Evolutionary conservation across 2,888 invertebrate species (phyloP).

Genomic region (Drosophila recens): DNA sequence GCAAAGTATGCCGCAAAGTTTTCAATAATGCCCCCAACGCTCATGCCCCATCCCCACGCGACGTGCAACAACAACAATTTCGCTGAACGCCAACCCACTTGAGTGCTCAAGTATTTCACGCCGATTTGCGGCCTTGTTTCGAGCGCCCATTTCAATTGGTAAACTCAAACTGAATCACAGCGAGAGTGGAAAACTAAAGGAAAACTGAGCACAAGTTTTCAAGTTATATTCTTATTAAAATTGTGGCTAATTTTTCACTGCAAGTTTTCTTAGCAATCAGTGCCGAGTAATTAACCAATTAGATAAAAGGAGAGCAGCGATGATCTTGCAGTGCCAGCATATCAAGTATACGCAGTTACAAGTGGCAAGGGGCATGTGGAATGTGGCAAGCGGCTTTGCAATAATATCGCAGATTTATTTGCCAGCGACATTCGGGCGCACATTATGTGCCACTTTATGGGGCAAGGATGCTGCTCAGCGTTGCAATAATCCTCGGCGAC

Average conservation of each 20-base stretch:
- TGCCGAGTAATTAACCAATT: constrained; percentile 70
- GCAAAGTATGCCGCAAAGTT: constrained; percentile 66
- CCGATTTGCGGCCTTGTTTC: constrained; percentile 66
- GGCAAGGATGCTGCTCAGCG: constrained; percentile 41
- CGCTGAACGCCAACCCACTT: constrained; percentile 70
- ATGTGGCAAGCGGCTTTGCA: constrained; percentile 29
- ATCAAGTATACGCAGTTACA: constrained; percentile 38
- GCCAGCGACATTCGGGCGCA: constrained; percentile 42
- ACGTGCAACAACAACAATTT: constrained; percentile 38
- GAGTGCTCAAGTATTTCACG: constrained; percentile 80
- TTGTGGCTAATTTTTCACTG: constrained; percentile 48
- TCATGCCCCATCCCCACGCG: background rate
- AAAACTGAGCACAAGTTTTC: constrained; percentile 19
- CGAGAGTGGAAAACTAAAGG: constrained; percentile 1
- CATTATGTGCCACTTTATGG: constrained; percentile 69
- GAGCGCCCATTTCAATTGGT: constrained; percentile 53
- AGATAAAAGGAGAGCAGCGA: constrained; percentile 16
- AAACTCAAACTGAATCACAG: constrained; percentile 24
- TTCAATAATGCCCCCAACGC: constrained; percentile 44
- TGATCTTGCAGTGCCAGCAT: constrained; percentile 31
- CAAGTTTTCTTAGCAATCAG: constrained; percentile 54
- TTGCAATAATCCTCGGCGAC: constrained; percentile 65
- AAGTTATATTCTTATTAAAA: constrained; percentile 54
- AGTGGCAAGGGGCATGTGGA: constrained; percentile 25
- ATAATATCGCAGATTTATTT: constrained; percentile 61